Conservation (phyloP, 2,888 invertebrate genomes). For the Neocrepidodera transversa region DNA sequence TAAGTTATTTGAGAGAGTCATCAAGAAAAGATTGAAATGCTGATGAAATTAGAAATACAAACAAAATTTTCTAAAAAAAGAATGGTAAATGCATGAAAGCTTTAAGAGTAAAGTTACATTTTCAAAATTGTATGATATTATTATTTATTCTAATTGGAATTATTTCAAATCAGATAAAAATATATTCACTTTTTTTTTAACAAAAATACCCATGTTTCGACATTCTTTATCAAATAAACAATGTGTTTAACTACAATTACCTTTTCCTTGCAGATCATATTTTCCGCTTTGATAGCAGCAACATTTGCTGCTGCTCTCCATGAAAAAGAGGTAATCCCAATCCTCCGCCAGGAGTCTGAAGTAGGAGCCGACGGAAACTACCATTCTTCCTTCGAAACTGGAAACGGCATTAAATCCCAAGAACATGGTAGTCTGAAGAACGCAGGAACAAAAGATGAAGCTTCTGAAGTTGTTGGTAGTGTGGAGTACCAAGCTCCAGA, state of each 20-base stretch:
- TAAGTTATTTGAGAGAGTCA: too few species aligned
- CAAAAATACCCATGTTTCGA: too few species aligned
- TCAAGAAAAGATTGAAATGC: too few species aligned
- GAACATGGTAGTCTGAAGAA: conserved; percentile 56
- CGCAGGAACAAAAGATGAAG: conserved; percentile 47
- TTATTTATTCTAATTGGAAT: too few species aligned
- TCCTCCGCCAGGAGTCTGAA: conserved; percentile 55
- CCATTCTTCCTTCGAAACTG: conserved; percentile 61
- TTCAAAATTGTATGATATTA: too few species aligned
- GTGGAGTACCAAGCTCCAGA: conserved; percentile 68
- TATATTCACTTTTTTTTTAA: too few species aligned
- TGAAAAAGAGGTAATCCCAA: conserved; percentile 39
- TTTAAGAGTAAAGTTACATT: too few species aligned
- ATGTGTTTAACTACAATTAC: not conserved
- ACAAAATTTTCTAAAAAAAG: too few species aligned
- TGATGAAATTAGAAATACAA: too few species aligned
- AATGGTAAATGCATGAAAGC: too few species aligned
- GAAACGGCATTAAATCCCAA: conserved; percentile 60
- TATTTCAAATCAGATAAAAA: too few species aligned
- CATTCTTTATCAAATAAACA: not conserved
- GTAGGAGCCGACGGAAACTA: conserved; percentile 62
- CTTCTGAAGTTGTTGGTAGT: conserved; percentile 62
- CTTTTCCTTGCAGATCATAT: conserved; percentile 43
- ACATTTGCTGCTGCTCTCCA: conserved; percentile 50
- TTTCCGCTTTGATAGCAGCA: conserved; percentile 45